Evolutionary conservation across 2,113 vertebrate genomes (phyloP).

Genomic region (Eretmochelys imbricata): DNA sequence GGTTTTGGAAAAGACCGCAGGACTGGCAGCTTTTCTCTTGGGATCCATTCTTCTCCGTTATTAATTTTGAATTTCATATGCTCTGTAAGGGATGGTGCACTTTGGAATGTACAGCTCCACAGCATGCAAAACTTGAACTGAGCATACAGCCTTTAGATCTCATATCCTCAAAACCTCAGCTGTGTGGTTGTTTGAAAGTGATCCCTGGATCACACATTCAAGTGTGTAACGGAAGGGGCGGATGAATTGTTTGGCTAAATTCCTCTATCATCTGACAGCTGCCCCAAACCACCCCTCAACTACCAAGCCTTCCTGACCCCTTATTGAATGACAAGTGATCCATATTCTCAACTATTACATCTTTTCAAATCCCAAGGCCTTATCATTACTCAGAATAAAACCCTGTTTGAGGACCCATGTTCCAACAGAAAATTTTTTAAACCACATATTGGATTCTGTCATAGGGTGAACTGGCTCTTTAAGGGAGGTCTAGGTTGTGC

Average conservation of each 20-base stretch:
- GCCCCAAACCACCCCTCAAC: neutral
- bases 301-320: neutral
- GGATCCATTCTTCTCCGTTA: neutral
- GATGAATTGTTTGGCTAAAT: neutral
- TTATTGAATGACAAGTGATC: neutral
- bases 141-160: neutral
- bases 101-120: neutral
- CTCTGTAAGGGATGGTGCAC: neutral
- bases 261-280: neutral
- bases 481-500: neutral
- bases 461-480: neutral
- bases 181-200: neutral
- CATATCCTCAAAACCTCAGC: neutral
- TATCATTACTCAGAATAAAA: neutral
- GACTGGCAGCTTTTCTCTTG: neutral
- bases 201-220: neutral
- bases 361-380: neutral
- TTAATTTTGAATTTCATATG: neutral
- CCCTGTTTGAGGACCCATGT: neutral
- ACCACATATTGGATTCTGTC: neutral
- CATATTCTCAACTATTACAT: neutral
- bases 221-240: neutral
- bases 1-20: neutral
- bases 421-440: neutral
- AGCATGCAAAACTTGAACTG: neutral